These are phyloP conservation scores for Drosophila pandora DNA, from an alignment of 1,140 invertebrate species.

Conservation along the genomic window DNA sequence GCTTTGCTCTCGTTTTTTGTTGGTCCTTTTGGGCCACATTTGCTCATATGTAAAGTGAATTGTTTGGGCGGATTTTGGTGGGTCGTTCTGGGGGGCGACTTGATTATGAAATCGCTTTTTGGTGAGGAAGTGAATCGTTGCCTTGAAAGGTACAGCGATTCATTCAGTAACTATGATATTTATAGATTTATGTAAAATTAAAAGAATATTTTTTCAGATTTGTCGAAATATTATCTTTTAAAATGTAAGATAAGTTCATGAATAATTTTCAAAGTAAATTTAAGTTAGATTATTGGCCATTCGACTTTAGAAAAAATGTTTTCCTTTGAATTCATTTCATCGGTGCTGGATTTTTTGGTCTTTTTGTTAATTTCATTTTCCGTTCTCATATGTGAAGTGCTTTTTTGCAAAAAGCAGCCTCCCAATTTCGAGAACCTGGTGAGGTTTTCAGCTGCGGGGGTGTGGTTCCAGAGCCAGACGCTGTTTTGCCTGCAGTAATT, in stretches of 20 bases:
- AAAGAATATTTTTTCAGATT: too few relatives aligned
- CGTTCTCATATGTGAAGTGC: slow-evolving; percentile 68
- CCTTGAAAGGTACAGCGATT: neutral
- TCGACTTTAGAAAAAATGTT: slow-evolving; percentile 3
- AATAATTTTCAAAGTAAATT: neutral
- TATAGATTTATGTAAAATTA: neutral
- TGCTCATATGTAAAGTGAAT: slow-evolving; percentile 81
- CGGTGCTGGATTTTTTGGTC: slow-evolving; percentile 17
- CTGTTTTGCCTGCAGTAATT: slow-evolving; percentile 81
- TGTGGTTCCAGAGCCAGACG: slow-evolving; percentile 38
- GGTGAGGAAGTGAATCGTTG: neutral
- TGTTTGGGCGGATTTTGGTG: slow-evolving; percentile 49
- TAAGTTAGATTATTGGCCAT: neutral
- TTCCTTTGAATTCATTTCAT: neutral
- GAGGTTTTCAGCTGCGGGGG: slow-evolving; percentile 5
- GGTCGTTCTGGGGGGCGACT: slow-evolving; percentile 16
- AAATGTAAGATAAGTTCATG: too few relatives aligned
- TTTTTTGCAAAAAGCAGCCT: slow-evolving; percentile 63
- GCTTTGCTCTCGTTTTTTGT: slow-evolving; percentile 35
- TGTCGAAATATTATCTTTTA: too few relatives aligned
- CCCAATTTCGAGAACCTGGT: slow-evolving; percentile 35
- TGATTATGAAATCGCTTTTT: slow-evolving; percentile 53
- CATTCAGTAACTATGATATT: neutral
- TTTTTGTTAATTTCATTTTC: slow-evolving; percentile 73
- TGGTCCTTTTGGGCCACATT: slow-evolving; percentile 62